Base-by-base conservation (phyloP, 1,140 invertebrate species). In the Cyclargus thomasi region DNA sequence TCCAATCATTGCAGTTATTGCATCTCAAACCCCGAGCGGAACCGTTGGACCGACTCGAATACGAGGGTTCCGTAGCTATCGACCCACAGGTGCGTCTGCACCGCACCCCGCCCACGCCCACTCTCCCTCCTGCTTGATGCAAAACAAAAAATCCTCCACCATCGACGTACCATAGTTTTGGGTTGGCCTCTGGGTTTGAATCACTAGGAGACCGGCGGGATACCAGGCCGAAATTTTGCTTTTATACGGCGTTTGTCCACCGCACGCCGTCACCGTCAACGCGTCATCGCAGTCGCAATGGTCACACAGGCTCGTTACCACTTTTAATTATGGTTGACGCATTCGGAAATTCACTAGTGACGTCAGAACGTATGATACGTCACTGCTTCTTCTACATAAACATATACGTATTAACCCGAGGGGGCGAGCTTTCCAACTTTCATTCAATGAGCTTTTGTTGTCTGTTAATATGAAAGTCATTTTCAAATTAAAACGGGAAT, bases 71-170 rank as follows among this genome's bases (percentile, higher is more conserved):
- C 11, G 6, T 11, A 21, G 18, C 8, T 59, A 59, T 59, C 55
- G 55, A 59, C 21, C 55, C 10, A 59, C 10, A 59, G 55, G 55
- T 59, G 55, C 55, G 55, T 59, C 55, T 59, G 55, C 55, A 59
- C 55, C 55, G 55, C 55, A 11, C 55, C 55, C 55, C 10, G 10
- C 2, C 2, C 20, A 11, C 18, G 17, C 55, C 55, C 55, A 20
- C 55, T 55, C 7, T 55, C 39, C 39, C 53, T 55, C 18, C 18
- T 55, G 17, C 55, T 20, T 21, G 10, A 3, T 11, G 20, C 55
- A 20, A 18, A 59, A 20, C n/a, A 55, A 59, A 59, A 59, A 59
- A 57, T 18, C 18, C n/a, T 59, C 20, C 21, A 47, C 39, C 39
- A 47, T 47, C 6, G 39, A 47, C 39, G 14, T 47, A 47, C 39